Conservation (phyloP, 1,140 invertebrate species). For the Heterodera schachtii region DNA sequence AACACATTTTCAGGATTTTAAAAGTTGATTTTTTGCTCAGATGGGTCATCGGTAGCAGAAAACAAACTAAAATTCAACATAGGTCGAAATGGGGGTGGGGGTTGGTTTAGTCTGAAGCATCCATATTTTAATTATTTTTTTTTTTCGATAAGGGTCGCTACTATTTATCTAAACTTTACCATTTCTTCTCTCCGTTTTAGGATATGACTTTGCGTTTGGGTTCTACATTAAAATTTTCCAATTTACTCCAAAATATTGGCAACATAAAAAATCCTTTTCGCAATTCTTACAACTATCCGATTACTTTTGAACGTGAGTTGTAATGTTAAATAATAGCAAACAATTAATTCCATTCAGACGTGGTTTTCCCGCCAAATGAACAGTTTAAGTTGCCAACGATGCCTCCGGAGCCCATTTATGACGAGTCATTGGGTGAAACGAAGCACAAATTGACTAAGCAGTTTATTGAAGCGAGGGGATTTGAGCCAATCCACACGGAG, state of each 20-base stretch:
- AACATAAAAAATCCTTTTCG: neutral
- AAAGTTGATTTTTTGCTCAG: no score
- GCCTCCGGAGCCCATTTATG: conserved; percentile 59
- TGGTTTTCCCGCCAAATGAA: conserved; percentile 62
- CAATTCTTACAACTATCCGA: conserved; percentile 27
- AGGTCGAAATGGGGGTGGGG: no score
- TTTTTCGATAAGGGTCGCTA: no score
- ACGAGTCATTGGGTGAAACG: conserved; percentile 55
- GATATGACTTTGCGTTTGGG: neutral
- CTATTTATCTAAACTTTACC: no score
- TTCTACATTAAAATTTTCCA: neutral
- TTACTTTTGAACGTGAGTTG: conserved; percentile 37
- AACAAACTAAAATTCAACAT: no score
- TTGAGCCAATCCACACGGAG: conserved; percentile 60
- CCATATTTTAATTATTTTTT: no score
- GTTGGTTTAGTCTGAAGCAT: no score
- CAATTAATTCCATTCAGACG: conserved; percentile 45
- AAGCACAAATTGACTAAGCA: conserved; percentile 54
- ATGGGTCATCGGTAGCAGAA: no score
- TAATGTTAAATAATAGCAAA: neutral
- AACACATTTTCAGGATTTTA: no score
- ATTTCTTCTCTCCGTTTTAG: no score
- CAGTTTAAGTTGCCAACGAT: conserved; percentile 57
- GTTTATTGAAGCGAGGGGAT: conserved; percentile 62
- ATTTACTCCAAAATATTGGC: neutral